A percentile compares a stretch with the other conserved stretches of the same genome.
phyloP scores from a whole-genome alignment of 1,140 invertebrate species.

The Palaemon carinicauda region DNA sequence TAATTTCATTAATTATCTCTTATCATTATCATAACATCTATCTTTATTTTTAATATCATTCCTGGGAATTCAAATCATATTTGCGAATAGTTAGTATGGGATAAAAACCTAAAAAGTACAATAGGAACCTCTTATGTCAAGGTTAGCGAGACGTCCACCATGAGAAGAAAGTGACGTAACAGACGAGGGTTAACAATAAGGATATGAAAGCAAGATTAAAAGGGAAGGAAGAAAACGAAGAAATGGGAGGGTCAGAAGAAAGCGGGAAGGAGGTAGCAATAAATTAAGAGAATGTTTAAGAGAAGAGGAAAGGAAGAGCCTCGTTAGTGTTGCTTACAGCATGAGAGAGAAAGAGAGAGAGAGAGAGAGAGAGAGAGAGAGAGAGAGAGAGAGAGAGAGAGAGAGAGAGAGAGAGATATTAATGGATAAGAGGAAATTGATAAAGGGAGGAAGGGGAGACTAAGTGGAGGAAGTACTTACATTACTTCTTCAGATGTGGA shows the following conservation, averaged over 20 bases:
- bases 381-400: conserved; percentile 14
- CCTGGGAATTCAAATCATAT: too few relatives aligned
- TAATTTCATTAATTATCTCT: too few relatives aligned
- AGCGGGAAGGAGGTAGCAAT: not conserved
- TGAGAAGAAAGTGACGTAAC: too few relatives aligned
- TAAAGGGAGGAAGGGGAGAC: not conserved
- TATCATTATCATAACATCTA: too few relatives aligned
- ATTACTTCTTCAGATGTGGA: not conserved
- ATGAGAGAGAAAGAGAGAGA: not conserved
- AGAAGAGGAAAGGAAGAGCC: not conserved
- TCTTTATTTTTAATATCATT: too few relatives aligned
- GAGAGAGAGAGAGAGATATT: not conserved
- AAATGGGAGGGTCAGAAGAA: not conserved
- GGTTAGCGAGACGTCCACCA: not conserved
- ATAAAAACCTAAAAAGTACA: too few relatives aligned
- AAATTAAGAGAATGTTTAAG: not conserved
- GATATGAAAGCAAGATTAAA: not conserved
- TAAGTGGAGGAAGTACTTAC: not conserved
- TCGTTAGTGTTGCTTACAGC: not conserved
- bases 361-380: conserved; percentile 13
- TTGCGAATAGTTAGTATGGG: too few relatives aligned
- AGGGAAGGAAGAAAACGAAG: too few relatives aligned
- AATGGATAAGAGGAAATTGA: too few relatives aligned
- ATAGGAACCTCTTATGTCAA: too few relatives aligned
- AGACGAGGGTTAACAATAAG: too few relatives aligned